These are phyloP conservation scores for Xanthia icteritia DNA, from an alignment of 2,888 invertebrate genomes.

Conservation along the genomic window DNA sequence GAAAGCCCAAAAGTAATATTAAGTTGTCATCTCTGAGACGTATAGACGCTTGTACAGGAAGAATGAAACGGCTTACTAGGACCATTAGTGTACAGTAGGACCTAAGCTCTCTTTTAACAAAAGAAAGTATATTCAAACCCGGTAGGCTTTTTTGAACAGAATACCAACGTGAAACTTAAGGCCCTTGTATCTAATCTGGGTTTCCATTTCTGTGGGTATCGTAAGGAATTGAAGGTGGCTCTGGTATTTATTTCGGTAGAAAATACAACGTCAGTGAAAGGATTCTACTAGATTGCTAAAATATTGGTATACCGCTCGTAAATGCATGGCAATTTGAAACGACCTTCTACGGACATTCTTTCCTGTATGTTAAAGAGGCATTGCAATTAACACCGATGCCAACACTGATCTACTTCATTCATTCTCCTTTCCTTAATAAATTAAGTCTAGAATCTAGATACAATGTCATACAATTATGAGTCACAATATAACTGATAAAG, in stretches of 20 bases:
- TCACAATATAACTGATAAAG: slow-evolving; percentile 24
- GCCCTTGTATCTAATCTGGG: neutral
- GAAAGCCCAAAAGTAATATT: neutral
- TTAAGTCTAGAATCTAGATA: slow-evolving; percentile 7
- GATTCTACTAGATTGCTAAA: neutral
- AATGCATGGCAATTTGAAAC: neutral
- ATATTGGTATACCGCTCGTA: neutral
- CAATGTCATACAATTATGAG: slow-evolving; percentile 9
- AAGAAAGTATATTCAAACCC: neutral
- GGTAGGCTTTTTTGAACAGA: neutral
- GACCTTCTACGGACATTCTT: neutral
- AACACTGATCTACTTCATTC: neutral
- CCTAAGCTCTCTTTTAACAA: neutral
- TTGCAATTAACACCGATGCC: neutral
- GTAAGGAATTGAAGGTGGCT: neutral
- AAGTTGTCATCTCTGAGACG: neutral
- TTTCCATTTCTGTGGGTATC: neutral
- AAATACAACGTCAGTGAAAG: neutral
- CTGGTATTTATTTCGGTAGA: neutral
- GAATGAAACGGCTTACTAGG: neutral
- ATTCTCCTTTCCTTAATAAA: slow-evolving; percentile 1
- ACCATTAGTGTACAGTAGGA: neutral
- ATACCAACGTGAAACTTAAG: neutral
- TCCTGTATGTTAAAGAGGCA: neutral
- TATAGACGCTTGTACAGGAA: neutral